These are phyloP conservation scores for Spodoptera picta DNA, from an alignment of 2,888 invertebrate genomes.

Conservation along the genomic window DNA sequence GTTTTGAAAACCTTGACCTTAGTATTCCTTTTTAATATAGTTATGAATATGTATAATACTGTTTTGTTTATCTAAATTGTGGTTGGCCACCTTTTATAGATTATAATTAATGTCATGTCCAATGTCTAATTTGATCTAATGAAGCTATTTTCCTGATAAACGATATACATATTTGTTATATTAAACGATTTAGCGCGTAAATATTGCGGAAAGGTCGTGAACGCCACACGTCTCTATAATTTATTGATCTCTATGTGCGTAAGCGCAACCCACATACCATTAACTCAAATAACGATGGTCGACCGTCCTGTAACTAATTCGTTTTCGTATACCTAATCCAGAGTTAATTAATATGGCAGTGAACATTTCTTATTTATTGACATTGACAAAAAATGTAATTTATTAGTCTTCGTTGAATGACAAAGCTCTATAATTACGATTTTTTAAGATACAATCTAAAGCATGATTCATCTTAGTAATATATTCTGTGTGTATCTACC, in stretches of 20 bases:
- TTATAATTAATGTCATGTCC: constrained; percentile 34
- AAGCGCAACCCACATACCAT: constrained; percentile 74
- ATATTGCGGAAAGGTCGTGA: constrained; percentile 58
- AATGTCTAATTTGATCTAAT: constrained; percentile 24
- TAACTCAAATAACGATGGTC: constrained; percentile 58
- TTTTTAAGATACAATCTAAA: constrained; percentile 10
- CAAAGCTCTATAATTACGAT: constrained; percentile 8
- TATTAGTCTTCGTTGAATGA: constrained; percentile 1
- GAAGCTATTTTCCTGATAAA: constrained; percentile 38
- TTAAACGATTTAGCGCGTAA: constrained; percentile 42
- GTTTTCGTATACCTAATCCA: constrained; percentile 61
- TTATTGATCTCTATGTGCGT: constrained; percentile 68
- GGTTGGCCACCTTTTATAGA: constrained; percentile 9
- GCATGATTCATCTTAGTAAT: constrained; percentile 8
- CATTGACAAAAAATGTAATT: constrained; percentile 29
- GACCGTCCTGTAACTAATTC: constrained; percentile 62
- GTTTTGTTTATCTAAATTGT: constrained; percentile 31
- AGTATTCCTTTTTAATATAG: constrained; percentile 30
- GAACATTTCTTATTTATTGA: constrained; percentile 52
- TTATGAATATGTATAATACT: constrained; percentile 33
- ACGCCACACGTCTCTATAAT: constrained; percentile 68
- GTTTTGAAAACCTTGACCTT: constrained; percentile 34
- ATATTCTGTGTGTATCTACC: no score
- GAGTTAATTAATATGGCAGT: constrained; percentile 51
- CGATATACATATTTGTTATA: constrained; percentile 46